These are phyloP conservation scores for Ophthalmolycus amberensis DNA, from an alignment of 2,113 vertebrate genomes.

Conservation along the genomic window DNA sequence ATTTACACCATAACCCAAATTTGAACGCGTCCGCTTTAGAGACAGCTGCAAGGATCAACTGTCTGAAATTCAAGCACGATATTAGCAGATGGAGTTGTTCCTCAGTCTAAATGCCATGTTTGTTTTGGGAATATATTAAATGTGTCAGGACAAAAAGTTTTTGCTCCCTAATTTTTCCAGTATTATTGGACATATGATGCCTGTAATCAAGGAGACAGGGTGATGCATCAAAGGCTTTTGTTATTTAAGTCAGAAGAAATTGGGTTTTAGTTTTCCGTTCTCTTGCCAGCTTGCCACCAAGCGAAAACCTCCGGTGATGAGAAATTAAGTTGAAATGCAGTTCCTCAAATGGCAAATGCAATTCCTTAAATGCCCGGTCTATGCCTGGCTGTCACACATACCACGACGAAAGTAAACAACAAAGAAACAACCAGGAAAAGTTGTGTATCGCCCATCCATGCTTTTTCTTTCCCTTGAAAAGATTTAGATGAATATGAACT, in stretches of 20 bases:
- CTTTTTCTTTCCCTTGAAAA: background rate
- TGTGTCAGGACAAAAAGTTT: conserved; percentile 7
- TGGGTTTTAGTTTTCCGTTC: background rate
- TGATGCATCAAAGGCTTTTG: background rate
- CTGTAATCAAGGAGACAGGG: background rate
- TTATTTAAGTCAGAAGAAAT: background rate
- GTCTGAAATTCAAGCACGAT: conserved; percentile 28
- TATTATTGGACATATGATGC: conserved; percentile 40
- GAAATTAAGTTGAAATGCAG: background rate
- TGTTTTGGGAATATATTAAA: conserved; percentile 14
- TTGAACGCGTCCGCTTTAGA: background rate
- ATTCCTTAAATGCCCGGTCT: background rate
- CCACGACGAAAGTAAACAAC: background rate
- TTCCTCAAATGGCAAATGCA: background rate
- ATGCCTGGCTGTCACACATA: background rate
- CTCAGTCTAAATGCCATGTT: conserved; percentile 27
- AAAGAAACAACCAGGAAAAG: background rate
- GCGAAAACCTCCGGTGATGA: background rate
- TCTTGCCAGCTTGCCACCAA: no score
- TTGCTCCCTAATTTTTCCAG: background rate
- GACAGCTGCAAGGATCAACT: conserved; percentile 46
- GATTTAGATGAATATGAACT: background rate
- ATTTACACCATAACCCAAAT: background rate
- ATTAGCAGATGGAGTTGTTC: conserved; percentile 40
- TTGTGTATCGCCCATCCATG: background rate